These are phyloP conservation scores for Poeciliopsis gracilis DNA, from an alignment of 2,797 vertebrate genomes.

Conservation along the genomic window DNA sequence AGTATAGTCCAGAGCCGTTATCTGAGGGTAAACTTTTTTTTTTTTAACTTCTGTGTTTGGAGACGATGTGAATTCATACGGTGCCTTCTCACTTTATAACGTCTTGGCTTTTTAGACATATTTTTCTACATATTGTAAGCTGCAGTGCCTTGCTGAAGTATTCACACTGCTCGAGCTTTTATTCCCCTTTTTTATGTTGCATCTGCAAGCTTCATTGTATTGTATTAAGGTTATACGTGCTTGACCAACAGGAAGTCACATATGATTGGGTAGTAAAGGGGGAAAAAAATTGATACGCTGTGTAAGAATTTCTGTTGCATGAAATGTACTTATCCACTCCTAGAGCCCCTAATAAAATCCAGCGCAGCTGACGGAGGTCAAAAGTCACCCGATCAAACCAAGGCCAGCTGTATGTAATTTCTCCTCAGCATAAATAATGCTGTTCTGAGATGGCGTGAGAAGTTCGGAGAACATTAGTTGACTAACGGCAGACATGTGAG, in stretches of 20 bases:
- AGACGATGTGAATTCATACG: neutral
- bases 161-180: neutral
- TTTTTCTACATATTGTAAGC: neutral
- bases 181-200: neutral
- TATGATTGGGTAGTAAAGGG: neutral
- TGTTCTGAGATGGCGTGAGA: neutral
- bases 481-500: neutral
- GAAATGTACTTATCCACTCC: neutral
- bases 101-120: neutral
- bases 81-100: neutral
- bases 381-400: neutral
- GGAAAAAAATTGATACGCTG: neutral
- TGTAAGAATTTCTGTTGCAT: neutral
- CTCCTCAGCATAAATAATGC: neutral
- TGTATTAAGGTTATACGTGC: neutral
- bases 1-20: too few relatives aligned
- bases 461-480: neutral
- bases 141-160: neutral
- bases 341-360: neutral
- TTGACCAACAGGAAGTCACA: neutral
- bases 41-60: neutral
- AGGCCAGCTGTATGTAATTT: neutral
- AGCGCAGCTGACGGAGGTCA: neutral
- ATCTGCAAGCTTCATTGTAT: neutral
- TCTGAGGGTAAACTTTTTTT: neutral